Percentiles rank a stretch among this genome's conserved stretches.
Conservation (phyloP, 2,888 invertebrate species). For the Torymus tubicola region DNA sequence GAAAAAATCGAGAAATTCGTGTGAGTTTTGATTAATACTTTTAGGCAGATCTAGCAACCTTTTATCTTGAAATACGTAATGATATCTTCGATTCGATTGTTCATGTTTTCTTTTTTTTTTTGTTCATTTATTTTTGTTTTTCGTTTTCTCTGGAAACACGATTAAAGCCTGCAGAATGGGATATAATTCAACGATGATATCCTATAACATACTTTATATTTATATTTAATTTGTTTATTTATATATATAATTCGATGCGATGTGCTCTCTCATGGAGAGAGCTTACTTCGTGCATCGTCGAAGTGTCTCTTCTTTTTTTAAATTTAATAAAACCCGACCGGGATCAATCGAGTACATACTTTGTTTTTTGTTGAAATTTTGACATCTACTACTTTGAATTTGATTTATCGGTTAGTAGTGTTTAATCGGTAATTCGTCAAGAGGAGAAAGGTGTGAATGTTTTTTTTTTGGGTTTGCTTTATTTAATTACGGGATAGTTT, state of each 20-base stretch:
- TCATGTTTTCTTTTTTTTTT: no score
- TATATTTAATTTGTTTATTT: conserved; percentile 41
- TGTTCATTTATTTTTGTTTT: neutral
- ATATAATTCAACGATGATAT: conserved; percentile 36
- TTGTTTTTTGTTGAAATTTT: conserved; percentile 18
- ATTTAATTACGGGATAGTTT: conserved; percentile 15
- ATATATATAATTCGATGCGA: conserved; percentile 41
- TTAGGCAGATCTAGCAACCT: conserved; percentile 9
- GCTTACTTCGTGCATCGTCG: conserved; percentile 29
- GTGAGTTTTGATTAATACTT: neutral
- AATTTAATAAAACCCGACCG: conserved; percentile 17
- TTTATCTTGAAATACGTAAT: conserved; percentile 4
- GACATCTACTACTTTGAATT: conserved; percentile 32
- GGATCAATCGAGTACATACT: conserved; percentile 20
- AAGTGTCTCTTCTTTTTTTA: conserved; percentile 26
- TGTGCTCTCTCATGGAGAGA: conserved; percentile 56
- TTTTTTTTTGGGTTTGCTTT: neutral
- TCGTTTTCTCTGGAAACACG: conserved; percentile 15
- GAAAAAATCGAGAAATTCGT: conserved; percentile 46
- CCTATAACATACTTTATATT: conserved; percentile 38
- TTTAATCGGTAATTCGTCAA: conserved; percentile 42
- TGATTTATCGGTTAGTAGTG: conserved; percentile 6
- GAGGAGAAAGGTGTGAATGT: conserved; percentile 28
- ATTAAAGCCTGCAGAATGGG: conserved; percentile 34
- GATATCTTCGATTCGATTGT: conserved; percentile 6